These are phyloP conservation scores for Drosophila atripex DNA, from an alignment of 2,888 invertebrate species.

Conservation along the genomic window DNA sequence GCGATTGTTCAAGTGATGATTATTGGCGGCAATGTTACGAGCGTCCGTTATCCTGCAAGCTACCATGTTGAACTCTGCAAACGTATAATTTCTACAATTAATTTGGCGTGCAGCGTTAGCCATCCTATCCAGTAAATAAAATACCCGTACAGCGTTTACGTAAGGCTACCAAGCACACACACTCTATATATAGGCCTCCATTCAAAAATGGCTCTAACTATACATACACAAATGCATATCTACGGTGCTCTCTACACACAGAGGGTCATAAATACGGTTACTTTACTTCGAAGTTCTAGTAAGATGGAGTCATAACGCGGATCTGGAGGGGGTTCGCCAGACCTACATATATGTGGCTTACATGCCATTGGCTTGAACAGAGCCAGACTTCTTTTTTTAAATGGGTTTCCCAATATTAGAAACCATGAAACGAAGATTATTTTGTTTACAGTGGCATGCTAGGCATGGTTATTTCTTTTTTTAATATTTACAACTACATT, in stretches of 20 bases:
- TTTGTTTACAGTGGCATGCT: slow-evolving; percentile 6
- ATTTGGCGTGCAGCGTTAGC: slow-evolving; percentile 84
- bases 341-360: too few relatives aligned
- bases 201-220: slow-evolving; percentile 13
- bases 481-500: slow-evolving; percentile 52
- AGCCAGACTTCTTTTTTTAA: too few relatives aligned
- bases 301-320: neutral
- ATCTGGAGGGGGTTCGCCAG: neutral
- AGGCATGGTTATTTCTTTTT: slow-evolving; percentile 34
- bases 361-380: too few relatives aligned
- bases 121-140: slow-evolving; percentile 82
- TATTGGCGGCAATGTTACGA: slow-evolving; percentile 89
- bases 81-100: slow-evolving; percentile 88
- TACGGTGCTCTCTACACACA: slow-evolving; percentile 48
- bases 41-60: slow-evolving; percentile 97
- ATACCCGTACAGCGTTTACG: slow-evolving; percentile 55
- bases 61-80: slow-evolving; percentile 99
- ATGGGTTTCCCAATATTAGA: neutral
- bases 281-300: slow-evolving; percentile 16
- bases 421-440: slow-evolving; percentile 1
- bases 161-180: slow-evolving; percentile 69
- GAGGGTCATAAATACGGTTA: slow-evolving; percentile 45
- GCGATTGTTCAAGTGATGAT: slow-evolving; percentile 81
- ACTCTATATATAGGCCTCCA: slow-evolving; percentile 38
- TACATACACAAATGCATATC: slow-evolving; percentile 26